Conservation (phyloP, 2,113 vertebrate species). For the Pseudopodoces humilis region DNA sequence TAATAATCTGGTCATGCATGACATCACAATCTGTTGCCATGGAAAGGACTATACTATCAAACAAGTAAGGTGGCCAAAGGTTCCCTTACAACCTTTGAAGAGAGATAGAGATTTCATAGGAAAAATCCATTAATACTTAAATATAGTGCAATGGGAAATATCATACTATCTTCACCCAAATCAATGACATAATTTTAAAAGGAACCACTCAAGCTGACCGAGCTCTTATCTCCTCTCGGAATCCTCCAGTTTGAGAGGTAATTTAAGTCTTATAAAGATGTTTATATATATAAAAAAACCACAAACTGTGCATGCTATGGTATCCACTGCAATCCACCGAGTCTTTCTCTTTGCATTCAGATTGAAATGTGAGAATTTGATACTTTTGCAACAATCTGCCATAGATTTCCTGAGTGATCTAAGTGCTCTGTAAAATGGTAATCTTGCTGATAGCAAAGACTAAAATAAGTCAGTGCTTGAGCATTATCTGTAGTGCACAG, state of each 20-base stretch:
- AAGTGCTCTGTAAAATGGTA: neutral
- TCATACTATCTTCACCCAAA: slow-evolving; percentile 48
- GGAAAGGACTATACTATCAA: slow-evolving; percentile 43
- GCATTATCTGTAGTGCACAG: neutral
- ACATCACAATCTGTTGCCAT: slow-evolving; percentile 54
- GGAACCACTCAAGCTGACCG: neutral
- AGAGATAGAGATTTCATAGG: slow-evolving; percentile 52
- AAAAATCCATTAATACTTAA: slow-evolving; percentile 61
- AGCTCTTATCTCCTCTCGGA: slow-evolving; percentile 40
- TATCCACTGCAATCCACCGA: neutral
- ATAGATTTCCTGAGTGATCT: neutral
- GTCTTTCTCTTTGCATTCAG: neutral
- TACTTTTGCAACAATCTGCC: neutral
- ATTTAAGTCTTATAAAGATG: slow-evolving; percentile 38
- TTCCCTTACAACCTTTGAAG: slow-evolving; percentile 18
- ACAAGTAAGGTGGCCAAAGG: slow-evolving; percentile 30
- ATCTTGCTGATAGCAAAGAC: neutral
- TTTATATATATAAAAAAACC: neutral
- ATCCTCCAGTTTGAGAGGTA: slow-evolving; percentile 36
- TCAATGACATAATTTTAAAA: slow-evolving; percentile 56
- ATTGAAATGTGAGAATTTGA: slow-evolving; percentile 19
- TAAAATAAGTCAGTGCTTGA: neutral
- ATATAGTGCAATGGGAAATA: slow-evolving; percentile 41
- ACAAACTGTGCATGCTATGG: neutral
- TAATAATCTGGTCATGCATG: slow-evolving; percentile 42